Conservation (phyloP, 1,140 invertebrate species). For the Drosophila ficusphila region DNA sequence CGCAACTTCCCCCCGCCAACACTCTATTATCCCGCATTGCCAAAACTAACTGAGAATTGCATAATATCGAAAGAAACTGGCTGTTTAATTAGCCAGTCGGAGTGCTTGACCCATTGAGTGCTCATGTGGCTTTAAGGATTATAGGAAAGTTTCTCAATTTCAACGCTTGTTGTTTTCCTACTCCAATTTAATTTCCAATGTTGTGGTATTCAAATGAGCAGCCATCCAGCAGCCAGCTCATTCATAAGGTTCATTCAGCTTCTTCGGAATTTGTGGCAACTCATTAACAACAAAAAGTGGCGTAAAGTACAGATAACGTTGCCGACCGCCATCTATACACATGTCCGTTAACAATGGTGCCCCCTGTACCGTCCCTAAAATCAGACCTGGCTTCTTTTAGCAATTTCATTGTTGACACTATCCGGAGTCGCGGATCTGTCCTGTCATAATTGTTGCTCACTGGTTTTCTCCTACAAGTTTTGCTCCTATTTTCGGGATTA, state of each 20-base stretch:
- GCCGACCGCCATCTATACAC: constrained; percentile 14
- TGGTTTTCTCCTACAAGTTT: constrained; percentile 13
- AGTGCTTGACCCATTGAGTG: constrained; percentile 47
- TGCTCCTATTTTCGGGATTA: constrained; percentile 39
- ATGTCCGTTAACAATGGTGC: constrained; percentile 27
- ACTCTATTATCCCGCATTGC: not conserved
- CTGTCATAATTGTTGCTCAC: constrained; percentile 78
- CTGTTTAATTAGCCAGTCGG: constrained; percentile 52
- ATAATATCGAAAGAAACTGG: constrained; percentile 37
- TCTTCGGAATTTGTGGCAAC: constrained; percentile 55
- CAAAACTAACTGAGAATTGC: constrained; percentile 67
- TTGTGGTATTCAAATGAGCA: constrained; percentile 10
- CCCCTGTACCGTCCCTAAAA: not conserved
- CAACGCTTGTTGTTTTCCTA: constrained; percentile 8
- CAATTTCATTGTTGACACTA: constrained; percentile 79
- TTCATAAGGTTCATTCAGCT: constrained; percentile 63
- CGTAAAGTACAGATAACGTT: constrained; percentile 19
- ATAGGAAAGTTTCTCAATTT: constrained; percentile 33
- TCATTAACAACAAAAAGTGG: constrained; percentile 56
- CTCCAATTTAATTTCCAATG: not conserved
- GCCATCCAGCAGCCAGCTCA: constrained; percentile 36
- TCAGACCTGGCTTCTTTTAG: constrained; percentile 52
- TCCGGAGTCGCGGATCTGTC: constrained; percentile 58
- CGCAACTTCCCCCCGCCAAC: constrained; percentile 3
- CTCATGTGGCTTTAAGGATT: constrained; percentile 32